These are phyloP conservation scores for Acronicta psi DNA, from an alignment of 2,888 invertebrate species.

Conservation along the genomic window DNA sequence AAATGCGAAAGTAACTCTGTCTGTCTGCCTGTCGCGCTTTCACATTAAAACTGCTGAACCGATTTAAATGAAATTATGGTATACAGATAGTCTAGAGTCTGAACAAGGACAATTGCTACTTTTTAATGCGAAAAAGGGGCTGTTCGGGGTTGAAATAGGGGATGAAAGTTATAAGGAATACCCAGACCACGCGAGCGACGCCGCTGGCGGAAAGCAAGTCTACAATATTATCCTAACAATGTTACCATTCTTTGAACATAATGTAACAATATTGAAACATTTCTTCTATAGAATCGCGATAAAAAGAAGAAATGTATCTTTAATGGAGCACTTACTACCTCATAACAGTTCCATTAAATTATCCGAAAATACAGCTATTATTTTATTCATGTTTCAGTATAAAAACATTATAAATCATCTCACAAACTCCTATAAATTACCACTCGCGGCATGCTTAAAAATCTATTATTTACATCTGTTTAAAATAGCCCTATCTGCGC, in stretches of 20 bases:
- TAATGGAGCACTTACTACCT: constrained; percentile 25
- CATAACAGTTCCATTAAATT: constrained; percentile 32
- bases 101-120: too few relatives aligned
- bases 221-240: not conserved
- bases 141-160: too few relatives aligned
- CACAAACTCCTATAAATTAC: constrained; percentile 14
- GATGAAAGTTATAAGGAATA: too few relatives aligned
- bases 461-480: constrained; percentile 35
- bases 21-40: too few relatives aligned
- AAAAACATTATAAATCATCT: constrained; percentile 29
- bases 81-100: too few relatives aligned
- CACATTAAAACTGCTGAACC: too few relatives aligned
- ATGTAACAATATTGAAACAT: not conserved
- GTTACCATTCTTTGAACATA: not conserved
- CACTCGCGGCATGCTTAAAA: constrained; percentile 8
- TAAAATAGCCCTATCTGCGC: constrained; percentile 20
- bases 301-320: constrained; percentile 18
- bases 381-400: constrained; percentile 25
- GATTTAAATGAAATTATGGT: too few relatives aligned
- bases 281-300: not conserved
- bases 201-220: too few relatives aligned
- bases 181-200: too few relatives aligned
- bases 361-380: constrained; percentile 27
- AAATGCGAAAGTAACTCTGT: too few relatives aligned
- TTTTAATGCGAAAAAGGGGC: too few relatives aligned